phyloP scores from a whole-genome alignment of 1,140 invertebrate species.

The Meteorus sp. region DNA sequence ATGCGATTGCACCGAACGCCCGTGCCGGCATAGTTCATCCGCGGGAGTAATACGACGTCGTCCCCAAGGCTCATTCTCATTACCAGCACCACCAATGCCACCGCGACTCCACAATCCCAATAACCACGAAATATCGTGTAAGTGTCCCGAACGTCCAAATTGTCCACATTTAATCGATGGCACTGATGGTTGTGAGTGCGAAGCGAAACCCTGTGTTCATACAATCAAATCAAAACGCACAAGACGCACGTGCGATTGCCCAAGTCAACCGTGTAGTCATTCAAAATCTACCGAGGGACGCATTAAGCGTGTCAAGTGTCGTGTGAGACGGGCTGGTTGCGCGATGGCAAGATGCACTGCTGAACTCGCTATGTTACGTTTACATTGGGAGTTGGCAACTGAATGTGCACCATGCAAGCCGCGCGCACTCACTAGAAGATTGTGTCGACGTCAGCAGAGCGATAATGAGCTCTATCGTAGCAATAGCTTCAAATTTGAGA shows the following conservation, averaged over 20 bases:
- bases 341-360: constrained; percentile 54
- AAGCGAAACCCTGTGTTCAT: constrained; percentile 46
- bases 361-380: constrained; percentile 51
- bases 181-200: constrained; percentile 44
- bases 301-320: constrained; percentile 53
- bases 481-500: constrained; percentile 83
- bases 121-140: constrained; percentile 31
- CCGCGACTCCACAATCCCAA: constrained; percentile 23
- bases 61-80: constrained; percentile 37
- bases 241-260: constrained; percentile 46
- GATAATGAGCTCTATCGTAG: constrained; percentile 82
- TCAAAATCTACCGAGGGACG: constrained; percentile 46
- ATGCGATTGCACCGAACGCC: constrained; percentile 48
- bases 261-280: constrained; percentile 43
- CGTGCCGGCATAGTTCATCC: constrained; percentile 39
- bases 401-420: constrained; percentile 55
- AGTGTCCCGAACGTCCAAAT: constrained; percentile 37
- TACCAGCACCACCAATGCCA: constrained; percentile 28
- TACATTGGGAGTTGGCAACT: constrained; percentile 53
- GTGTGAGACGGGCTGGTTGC: constrained; percentile 51
- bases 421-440: constrained; percentile 63
- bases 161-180: constrained; percentile 32
- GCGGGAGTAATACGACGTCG: constrained; percentile 34
- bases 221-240: constrained; percentile 42
- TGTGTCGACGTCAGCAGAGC: constrained; percentile 66